Conservation (phyloP, 2,888 invertebrate species). For the Deilephila porcellus region DNA sequence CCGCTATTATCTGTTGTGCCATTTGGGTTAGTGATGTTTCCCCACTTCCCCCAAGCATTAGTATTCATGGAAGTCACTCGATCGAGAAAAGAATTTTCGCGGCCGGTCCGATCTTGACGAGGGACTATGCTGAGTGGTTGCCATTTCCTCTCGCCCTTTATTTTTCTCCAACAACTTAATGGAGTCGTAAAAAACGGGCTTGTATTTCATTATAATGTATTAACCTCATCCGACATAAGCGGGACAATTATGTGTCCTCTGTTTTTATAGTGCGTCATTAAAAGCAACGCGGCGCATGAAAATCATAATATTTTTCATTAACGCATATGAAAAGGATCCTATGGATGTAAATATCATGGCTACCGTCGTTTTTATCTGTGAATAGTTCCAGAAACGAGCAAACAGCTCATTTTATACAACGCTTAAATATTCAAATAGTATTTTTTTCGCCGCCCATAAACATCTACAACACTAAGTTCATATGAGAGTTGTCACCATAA, state of each 20-base stretch:
- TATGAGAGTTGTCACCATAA: too few species aligned
- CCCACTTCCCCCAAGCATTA: slow-evolving; percentile 68
- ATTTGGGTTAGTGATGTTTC: slow-evolving; percentile 70
- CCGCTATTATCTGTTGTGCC: slow-evolving; percentile 63
- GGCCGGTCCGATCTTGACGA: slow-evolving; percentile 73
- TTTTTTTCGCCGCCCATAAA: too few species aligned
- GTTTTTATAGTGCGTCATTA: slow-evolving; percentile 21
- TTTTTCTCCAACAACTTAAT: slow-evolving; percentile 80
- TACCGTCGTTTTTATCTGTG: not conserved
- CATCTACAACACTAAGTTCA: too few species aligned
- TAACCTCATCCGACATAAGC: slow-evolving; percentile 62
- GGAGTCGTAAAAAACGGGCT: slow-evolving; percentile 76
- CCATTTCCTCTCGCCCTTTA: slow-evolving; percentile 76
- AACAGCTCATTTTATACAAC: too few species aligned
- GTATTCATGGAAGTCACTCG: slow-evolving; percentile 83
- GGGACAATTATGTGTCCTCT: slow-evolving; percentile 57
- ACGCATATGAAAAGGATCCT: not conserved
- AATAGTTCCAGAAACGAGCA: not conserved
- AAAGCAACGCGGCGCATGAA: not conserved
- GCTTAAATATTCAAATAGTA: too few species aligned
- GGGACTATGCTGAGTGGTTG: slow-evolving; percentile 74
- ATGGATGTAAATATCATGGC: not conserved
- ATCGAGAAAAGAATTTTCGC: slow-evolving; percentile 81
- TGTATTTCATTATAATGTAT: slow-evolving; percentile 77
- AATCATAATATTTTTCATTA: not conserved